Evolutionary conservation across 2,113 vertebrate genomes (phyloP).

Genomic region (Chrysochloris asiatica): DNA sequence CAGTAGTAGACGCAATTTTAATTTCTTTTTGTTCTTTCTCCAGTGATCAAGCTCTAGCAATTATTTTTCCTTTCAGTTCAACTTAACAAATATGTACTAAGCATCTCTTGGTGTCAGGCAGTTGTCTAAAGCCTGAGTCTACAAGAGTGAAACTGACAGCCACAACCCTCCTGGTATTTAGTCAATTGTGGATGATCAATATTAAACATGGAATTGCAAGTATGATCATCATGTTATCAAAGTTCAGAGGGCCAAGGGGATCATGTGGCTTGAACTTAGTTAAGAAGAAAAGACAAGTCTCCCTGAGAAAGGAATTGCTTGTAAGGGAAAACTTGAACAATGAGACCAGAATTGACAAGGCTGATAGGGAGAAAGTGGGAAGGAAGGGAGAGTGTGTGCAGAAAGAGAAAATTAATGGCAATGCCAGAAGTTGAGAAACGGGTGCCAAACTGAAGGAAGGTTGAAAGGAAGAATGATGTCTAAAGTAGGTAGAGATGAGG

Average conservation of each 20-base stretch:
- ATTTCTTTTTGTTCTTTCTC: neutral
- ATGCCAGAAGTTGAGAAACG: neutral
- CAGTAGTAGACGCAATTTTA: neutral
- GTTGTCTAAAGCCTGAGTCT: neutral
- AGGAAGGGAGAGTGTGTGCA: neutral
- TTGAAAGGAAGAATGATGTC: neutral
- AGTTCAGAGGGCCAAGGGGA: neutral
- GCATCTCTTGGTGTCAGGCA: neutral
- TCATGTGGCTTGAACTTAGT: neutral
- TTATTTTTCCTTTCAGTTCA: neutral
- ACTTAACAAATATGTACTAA: neutral
- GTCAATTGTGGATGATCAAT: neutral
- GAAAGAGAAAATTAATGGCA: neutral
- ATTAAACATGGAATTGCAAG: neutral
- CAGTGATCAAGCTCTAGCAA: neutral
- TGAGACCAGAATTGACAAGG: neutral
- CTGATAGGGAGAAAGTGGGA: neutral
- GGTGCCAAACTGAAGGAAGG: neutral
- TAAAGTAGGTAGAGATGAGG: neutral
- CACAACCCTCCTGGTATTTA: neutral
- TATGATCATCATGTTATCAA: neutral
- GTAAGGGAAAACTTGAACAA: neutral
- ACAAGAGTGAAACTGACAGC: neutral
- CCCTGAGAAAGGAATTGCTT: neutral
- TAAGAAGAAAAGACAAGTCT: neutral